A percentile compares a stretch with the other conserved stretches of the same genome.
phyloP scores from a whole-genome alignment of 2,888 invertebrate species.

The Epirrhoe tristata region DNA sequence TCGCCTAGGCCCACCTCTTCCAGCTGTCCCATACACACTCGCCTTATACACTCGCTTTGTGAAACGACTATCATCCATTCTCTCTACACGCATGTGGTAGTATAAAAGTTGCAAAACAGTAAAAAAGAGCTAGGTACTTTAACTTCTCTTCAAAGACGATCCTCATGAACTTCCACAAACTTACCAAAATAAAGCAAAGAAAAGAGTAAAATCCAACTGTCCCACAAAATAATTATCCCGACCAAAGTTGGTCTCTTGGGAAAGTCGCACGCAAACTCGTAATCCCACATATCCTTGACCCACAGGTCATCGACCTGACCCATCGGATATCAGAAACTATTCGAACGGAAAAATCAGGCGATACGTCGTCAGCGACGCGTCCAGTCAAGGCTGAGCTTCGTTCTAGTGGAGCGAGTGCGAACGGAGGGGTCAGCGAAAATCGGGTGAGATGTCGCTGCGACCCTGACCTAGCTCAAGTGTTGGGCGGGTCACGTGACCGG shows the following conservation, averaged over 20 bases:
- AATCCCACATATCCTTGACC: constrained; percentile 68
- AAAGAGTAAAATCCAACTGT: constrained; percentile 39
- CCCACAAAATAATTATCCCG: constrained; percentile 6
- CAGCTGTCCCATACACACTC: no score
- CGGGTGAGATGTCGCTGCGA: constrained; percentile 67
- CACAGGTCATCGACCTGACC: constrained; percentile 68
- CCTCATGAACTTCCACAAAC: neutral
- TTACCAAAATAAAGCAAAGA: neutral
- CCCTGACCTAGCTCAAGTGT: constrained; percentile 82
- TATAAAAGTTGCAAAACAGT: no score
- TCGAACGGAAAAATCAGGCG: constrained; percentile 80
- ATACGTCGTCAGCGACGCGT: constrained; percentile 49
- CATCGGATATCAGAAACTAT: constrained; percentile 75
- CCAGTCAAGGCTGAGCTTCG: constrained; percentile 58
- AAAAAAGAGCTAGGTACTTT: no score
- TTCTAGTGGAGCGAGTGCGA: constrained; percentile 35
- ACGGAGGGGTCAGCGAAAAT: constrained; percentile 59
- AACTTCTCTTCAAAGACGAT: neutral
- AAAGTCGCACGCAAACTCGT: constrained; percentile 41
- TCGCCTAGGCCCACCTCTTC: no score
- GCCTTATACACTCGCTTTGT: no score
- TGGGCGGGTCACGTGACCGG: constrained; percentile 80
- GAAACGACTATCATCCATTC: no score
- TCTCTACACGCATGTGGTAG: no score
- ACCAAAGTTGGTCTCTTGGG: constrained; percentile 10